A percentile compares a stretch with the other conserved stretches of the same genome.
phyloP scores from a whole-genome alignment of 2,797 vertebrate species.

The Balearica regulorum region DNA sequence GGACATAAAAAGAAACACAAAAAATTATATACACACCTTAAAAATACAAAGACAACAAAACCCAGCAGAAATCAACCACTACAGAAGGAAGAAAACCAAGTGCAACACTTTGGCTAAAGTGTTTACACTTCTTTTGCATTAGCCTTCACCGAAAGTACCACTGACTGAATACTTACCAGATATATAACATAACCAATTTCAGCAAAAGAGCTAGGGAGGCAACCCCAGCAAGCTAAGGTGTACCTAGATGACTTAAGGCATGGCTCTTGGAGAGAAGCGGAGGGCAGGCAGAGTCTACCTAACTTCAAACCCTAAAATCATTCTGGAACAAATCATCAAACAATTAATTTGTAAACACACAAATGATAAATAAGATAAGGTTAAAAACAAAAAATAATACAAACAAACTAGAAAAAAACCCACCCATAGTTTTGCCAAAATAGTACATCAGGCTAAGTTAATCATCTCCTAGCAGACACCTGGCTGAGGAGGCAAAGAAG shows the following conservation, averaged over 20 bases:
- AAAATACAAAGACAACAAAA: not conserved
- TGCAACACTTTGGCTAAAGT: not conserved
- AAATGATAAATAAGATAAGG: not conserved
- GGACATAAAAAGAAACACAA: not conserved
- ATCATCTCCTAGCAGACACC: not conserved
- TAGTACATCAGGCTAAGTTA: not conserved
- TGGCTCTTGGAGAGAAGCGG: not conserved
- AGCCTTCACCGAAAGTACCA: not conserved
- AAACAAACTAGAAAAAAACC: not conserved
- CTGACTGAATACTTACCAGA: not conserved
- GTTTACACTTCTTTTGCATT: not conserved
- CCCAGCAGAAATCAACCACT: not conserved
- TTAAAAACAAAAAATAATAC: not conserved
- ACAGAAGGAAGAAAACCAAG: not conserved
- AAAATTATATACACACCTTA: not conserved
- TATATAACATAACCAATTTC: not conserved
- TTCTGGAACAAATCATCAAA: not conserved
- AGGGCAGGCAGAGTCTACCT: not conserved
- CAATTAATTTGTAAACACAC: not conserved
- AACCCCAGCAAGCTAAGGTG: not conserved
- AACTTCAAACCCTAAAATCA: not conserved
- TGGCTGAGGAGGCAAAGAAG: not conserved
- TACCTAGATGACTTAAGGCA: not conserved
- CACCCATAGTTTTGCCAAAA: not conserved
- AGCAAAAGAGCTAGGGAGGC: not conserved